These are phyloP conservation scores for Okapia johnstoni DNA, from an alignment of 2,113 vertebrate species.

Conservation along the genomic window DNA sequence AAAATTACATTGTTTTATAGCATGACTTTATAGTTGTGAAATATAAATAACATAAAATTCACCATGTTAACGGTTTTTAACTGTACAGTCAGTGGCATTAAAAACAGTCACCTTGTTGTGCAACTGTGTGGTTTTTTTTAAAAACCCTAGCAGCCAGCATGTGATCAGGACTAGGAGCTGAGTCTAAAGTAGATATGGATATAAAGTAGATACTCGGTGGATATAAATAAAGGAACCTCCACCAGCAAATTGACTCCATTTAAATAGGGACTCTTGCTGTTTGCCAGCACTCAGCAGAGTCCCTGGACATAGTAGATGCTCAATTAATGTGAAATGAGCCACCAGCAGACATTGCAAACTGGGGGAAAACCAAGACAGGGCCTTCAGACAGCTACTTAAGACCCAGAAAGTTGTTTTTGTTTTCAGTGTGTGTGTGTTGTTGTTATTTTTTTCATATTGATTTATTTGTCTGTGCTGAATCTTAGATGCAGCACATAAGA, in stretches of 20 bases:
- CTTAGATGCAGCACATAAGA: background rate
- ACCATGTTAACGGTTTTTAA: background rate
- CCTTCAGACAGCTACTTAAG: background rate
- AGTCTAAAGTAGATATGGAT: background rate
- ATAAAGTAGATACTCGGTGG: background rate
- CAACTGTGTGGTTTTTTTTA: background rate
- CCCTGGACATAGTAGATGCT: background rate
- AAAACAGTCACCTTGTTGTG: background rate
- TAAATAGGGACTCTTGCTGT: background rate
- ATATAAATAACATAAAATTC: background rate
- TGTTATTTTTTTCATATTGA: background rate
- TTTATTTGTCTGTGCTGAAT: background rate
- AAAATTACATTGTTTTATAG: background rate
- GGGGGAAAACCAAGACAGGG: no score
- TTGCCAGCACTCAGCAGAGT: rapidly evolving
- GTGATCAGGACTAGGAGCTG: background rate
- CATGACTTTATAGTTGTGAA: background rate
- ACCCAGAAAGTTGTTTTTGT: background rate
- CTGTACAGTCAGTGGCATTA: background rate
- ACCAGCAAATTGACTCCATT: rapidly evolving
- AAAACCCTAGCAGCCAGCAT: background rate
- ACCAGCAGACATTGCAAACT: no score
- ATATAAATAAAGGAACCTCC: background rate
- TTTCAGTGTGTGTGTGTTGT: background rate
- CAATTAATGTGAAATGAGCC: background rate